Evolutionary conservation across 2,113 vertebrate species (phyloP), one percentile per base, ranked within the genome.

Genomic region (Lutjanus erythropterus): DNA sequence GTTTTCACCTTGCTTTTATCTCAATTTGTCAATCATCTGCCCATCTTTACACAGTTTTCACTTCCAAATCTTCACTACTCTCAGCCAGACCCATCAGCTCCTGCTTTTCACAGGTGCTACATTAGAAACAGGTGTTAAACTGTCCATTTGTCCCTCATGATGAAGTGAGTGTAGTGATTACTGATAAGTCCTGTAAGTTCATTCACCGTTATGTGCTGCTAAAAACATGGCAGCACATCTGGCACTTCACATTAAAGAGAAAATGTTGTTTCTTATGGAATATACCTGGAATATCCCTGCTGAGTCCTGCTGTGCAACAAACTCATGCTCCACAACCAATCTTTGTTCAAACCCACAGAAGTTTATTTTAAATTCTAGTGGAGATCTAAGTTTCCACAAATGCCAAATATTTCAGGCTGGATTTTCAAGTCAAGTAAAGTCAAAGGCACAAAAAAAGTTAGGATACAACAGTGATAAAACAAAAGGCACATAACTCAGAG

Each of bases 11-110:
- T 1, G 1, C 44, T 56, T 86, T 81, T 78, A 53, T 86, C 73
- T 85, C 31, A 65, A 31, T 78, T 79, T 61, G 59, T 86, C 74
- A 83, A 49, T 80, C 70, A 55, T 21, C 41, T 76, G 29, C 19
- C 55, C 16, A 25, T 76, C 29, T 19, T 25, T 14, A 62, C 56
- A 56, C 39, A 59, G 42, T 41, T 60, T 69, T 83, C 25, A 4
- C 23, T 44, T 33, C 21, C 18, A 41, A 46, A 23, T 4, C 37
- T 65, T 69, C 27, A 47, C 19, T 42, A 82, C 67, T 74, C 49
- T 74, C 14, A 52, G 49, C 3, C 21, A 27, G 44, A 62, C 55
- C 31, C 46, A 31, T 58, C 23, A 9, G 44, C 44, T 62, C 70
- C 37, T 69, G 44, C 37, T n/a, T 56, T 19, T 75, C 52, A 6